A percentile compares a stretch with the other conserved stretches of the same genome.
Conservation (phyloP, 2,113 vertebrate species). For the Burhinus oedicnemus region DNA sequence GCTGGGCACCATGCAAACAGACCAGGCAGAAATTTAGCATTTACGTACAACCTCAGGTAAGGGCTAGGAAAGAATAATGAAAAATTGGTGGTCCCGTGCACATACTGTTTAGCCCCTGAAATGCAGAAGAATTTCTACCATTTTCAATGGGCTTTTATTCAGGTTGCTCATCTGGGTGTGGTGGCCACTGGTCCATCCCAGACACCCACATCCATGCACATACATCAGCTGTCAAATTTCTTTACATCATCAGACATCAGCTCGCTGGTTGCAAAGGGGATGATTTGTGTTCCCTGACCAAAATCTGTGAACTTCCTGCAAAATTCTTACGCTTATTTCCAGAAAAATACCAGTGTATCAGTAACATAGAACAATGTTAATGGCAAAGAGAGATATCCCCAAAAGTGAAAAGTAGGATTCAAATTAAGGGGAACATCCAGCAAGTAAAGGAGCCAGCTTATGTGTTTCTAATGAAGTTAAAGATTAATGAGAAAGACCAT, state of each 20-base stretch:
- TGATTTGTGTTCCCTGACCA: neutral
- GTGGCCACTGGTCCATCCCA: neutral
- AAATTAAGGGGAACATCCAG: neutral
- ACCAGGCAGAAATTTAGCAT: neutral
- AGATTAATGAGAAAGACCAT: neutral
- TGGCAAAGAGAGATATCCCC: neutral
- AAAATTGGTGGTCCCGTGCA: neutral
- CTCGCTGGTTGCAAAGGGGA: neutral
- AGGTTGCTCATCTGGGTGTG: neutral
- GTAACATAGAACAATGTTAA: neutral
- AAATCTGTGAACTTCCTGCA: neutral
- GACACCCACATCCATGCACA: accelerated
- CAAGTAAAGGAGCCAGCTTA: neutral
- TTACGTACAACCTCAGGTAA: neutral
- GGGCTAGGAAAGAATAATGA: neutral
- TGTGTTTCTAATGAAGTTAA: neutral
- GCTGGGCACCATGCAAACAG: neutral
- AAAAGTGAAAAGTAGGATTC: slow-evolving; percentile 16
- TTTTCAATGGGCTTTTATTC: neutral
- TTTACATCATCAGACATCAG: neutral
- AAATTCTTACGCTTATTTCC: neutral
- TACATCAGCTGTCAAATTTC: neutral
- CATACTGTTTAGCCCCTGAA: neutral
- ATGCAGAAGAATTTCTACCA: neutral
- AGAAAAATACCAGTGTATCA: neutral